These are phyloP conservation scores for Coenonympha glycerion DNA, from an alignment of 2,888 invertebrate genomes.

Conservation along the genomic window DNA sequence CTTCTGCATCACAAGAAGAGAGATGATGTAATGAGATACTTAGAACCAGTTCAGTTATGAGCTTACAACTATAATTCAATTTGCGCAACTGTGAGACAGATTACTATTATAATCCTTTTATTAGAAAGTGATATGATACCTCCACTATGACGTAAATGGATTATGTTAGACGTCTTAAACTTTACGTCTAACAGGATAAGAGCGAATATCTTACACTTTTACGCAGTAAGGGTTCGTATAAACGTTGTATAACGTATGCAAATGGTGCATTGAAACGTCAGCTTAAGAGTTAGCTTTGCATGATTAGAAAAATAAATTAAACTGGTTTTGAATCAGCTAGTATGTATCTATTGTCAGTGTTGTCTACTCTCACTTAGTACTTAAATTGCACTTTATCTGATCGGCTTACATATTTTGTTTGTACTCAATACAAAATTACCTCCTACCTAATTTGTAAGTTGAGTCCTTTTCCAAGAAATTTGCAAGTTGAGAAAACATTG, in stretches of 20 bases:
- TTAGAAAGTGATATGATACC: constrained; percentile 21
- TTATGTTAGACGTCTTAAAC: constrained; percentile 3
- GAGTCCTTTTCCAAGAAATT: no score
- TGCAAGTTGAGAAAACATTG: no score
- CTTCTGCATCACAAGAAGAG: no score
- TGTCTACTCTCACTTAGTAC: constrained; percentile 10
- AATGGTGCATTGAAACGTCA: constrained; percentile 29
- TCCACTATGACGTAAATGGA: constrained; percentile 1
- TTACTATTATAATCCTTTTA: constrained; percentile 10
- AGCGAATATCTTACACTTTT: constrained; percentile 4
- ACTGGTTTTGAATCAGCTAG: constrained; percentile 21
- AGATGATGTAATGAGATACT: background rate
- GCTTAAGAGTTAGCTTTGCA: constrained; percentile 15
- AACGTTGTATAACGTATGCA: constrained; percentile 31
- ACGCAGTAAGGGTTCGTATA: constrained; percentile 21
- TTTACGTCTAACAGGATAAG: constrained; percentile 5
- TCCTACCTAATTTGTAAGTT: no score
- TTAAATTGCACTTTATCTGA: no score
- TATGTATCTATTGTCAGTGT: constrained; percentile 1
- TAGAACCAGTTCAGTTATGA: background rate
- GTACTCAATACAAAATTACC: no score
- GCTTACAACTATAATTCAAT: constrained; percentile 11
- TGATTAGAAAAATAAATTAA: constrained; percentile 16
- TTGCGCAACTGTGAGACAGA: constrained; percentile 8
- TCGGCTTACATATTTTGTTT: no score